Base-by-base conservation (phyloP, 2,888 invertebrate species). In the Dasysyrphus albostriatus region DNA sequence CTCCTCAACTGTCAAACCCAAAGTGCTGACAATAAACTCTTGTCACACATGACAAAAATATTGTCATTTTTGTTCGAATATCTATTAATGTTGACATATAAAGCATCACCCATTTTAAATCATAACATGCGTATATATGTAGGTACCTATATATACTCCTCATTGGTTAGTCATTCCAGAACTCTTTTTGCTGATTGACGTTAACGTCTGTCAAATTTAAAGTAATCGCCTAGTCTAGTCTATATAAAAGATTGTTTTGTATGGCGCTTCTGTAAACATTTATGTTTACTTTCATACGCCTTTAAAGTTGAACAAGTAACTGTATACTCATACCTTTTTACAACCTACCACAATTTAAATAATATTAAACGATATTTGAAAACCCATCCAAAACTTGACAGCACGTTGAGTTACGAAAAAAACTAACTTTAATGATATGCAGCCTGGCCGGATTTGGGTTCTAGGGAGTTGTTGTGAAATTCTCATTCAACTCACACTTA, bases 401-500 rank as follows among this genome's bases (percentile, higher is more conserved):
- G 76, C 19, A 47, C 29, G 54, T 85, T 67, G 32, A 73, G 58
- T 32, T 54, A 24, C 8, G n/a, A n/a, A 54, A 54, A 54, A 54
- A 29, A 24, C 24, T 24, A 24, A 67, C 58, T 75, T 67, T 77
- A 77, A 70, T 77, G 72, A 49, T 70, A 84, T 82, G 84, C 84
- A 76, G 44, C 65, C 24, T 44, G 80, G 56, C 70, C 76, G 84
- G 72, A 81, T 76, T 81, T 54, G 51, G 39, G 69, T 39, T 16
- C 59, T 39, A 12, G 3, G 19, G 3, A 5, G 9, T 32, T 32
- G 39, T 63, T 32, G 59, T 29, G 37, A 76, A 81, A 81, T 81
- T 81, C 84, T 56, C 67, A 85, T 85, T 72, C 84, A 70, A 72
- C 75, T 80, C 84, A 84, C 75, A 76, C 80, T 19, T n/a, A n/a